These are phyloP conservation scores for Anarrhichthys ocellatus DNA, from an alignment of 2,113 vertebrate species.

Conservation along the genomic window DNA sequence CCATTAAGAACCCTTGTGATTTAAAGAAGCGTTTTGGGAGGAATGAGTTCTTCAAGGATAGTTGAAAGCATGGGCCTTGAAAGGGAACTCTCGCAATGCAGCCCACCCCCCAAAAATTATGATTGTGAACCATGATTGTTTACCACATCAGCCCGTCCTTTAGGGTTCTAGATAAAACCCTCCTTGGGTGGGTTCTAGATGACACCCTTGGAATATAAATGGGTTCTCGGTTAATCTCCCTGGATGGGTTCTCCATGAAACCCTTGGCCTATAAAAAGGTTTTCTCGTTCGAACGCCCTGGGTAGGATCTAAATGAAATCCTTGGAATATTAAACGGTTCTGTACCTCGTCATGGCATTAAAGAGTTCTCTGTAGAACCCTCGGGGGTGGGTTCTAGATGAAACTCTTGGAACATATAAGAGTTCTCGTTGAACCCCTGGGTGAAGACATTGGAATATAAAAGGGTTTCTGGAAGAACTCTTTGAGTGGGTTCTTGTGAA, in stretches of 20 bases:
- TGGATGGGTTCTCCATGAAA: not conserved
- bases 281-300: not conserved
- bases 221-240: not conserved
- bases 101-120: too few species aligned
- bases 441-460: not conserved
- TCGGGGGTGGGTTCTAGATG: not conserved
- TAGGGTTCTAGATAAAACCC: not conserved
- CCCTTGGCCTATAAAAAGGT: not conserved
- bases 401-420: not conserved
- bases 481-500: not conserved
- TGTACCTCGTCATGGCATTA: too few species aligned
- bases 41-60: not conserved
- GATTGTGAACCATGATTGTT: too few species aligned
- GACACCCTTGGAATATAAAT: not conserved
- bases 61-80: too few species aligned
- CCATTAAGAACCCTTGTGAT: not conserved
- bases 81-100: too few species aligned
- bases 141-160: not conserved
- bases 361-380: too few species aligned
- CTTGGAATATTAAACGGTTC: not conserved
- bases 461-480: not conserved
- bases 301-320: not conserved
- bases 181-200: not conserved
- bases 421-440: not conserved
- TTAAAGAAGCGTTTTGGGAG: not conserved